Evolutionary conservation across 2,113 vertebrate genomes (phyloP).

Genomic region (Actinemys pallida): DNA sequence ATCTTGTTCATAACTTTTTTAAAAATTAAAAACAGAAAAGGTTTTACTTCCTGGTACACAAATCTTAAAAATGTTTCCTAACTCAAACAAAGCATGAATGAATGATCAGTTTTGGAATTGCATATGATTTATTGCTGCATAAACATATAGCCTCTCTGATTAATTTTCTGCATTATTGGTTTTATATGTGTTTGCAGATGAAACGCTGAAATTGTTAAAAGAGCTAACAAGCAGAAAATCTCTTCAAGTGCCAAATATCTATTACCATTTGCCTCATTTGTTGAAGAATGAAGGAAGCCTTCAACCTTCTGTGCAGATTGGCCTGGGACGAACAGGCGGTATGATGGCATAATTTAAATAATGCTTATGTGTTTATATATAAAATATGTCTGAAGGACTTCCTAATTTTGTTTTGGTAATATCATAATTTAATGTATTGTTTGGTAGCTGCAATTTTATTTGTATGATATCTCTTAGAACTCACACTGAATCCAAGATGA

Average conservation of each 20-base stretch:
- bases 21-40: background rate
- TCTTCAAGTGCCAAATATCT: slow-evolving; percentile 98
- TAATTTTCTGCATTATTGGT: slow-evolving; percentile 16
- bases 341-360: slow-evolving; percentile 12
- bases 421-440: background rate
- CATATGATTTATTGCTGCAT: background rate
- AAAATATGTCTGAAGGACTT: background rate
- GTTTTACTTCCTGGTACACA: background rate
- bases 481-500: background rate
- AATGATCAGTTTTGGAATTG: background rate
- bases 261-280: slow-evolving; percentile 98
- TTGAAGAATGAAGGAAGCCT: slow-evolving; percentile 97
- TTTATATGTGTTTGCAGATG: slow-evolving; percentile 83
- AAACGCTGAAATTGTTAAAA: slow-evolving; percentile 95
- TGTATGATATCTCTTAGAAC: slow-evolving; percentile 36
- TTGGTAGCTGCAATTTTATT: slow-evolving; percentile 5
- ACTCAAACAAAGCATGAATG: background rate
- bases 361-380: background rate
- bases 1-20: fast-evolving
- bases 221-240: slow-evolving; percentile 92
- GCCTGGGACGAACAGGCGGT: slow-evolving; percentile 95
- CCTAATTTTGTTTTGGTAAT: background rate
- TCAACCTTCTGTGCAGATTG: slow-evolving; percentile 94
- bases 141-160: background rate
- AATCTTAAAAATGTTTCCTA: background rate